Base-by-base conservation (phyloP, 2,888 invertebrate species). In the Eristalinus sepulchralis region DNA sequence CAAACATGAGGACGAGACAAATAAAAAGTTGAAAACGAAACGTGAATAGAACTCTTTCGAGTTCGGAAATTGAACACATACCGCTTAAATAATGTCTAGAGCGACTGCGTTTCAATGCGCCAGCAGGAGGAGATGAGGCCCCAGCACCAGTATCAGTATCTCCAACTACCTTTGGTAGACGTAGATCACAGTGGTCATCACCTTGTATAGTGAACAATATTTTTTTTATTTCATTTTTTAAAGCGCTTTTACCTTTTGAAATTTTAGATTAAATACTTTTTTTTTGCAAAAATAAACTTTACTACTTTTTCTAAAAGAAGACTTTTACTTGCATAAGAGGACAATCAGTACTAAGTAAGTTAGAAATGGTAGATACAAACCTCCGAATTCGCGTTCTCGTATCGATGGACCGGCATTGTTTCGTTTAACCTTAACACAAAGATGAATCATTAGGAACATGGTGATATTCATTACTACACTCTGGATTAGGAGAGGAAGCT, bases 401-500 rank as follows among this genome's bases (percentile, higher is more conserved):
- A 81, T 62, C 39, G 86, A 39, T 80, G 77, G 59, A 39, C 97
- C 95, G 92, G 96, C 95, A 92, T 95, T 97, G 92, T 96, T 96
- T 92, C 96, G 96, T 90, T 96, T 95, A 88, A 98, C 96, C 91
- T 94, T 95, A 31, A 98, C 97, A 94, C 98, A 99, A 66, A 99
- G 94, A 92, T 98, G 97, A 88, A 99, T 96, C 97, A 99, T 97
- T 77, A 95, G 94, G 93, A 98, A 95, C 99, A 99, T 99, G 88
- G 98, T 97, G 78, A 97, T 91, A 91, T 97, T 98, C 99, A 99
- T 99, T 79, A 99, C 95, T 91, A 99, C 95, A 93, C 99, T 99
- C 94, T 99, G 99, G 85, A 98, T 94, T 89, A 99, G 94, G 88
- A 99, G 94, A 78, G 99, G 99, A 91, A 97, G 94, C 94, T 99